Base-by-base conservation (phyloP, 2,888 invertebrate species). In the Agelastica alni region DNA sequence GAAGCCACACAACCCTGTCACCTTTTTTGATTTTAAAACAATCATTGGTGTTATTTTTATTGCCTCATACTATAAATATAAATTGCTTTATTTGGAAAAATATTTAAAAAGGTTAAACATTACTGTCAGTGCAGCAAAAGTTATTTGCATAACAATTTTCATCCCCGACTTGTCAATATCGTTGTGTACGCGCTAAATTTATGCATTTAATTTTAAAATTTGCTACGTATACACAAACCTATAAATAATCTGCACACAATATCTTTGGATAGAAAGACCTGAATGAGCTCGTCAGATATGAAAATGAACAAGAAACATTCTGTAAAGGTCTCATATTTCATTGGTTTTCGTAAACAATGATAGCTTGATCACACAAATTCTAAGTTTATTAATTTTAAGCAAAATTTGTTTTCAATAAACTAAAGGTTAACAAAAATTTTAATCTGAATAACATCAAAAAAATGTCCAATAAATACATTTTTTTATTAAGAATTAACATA, bases 261-360 rank as follows among this genome's bases (percentile, higher is more conserved):
- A 49, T 49, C 41, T 32, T 41, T 16, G 4, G 18, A 16, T 41
- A 22, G 16, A 18, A 42, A 30, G 32, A 16, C 32, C 13, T 22
- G 49, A 42, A 49, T 41, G 49, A 20, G 18, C 32, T 32, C 13
- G 22, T 13, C 13, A 41, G 49, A 49, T 51, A 45, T 44, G 47
- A 52, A 53, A 58, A 58, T 60, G 51, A 56, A 51, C 47, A 51
- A 41, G 43, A 36, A 53, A 53, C 56, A 55, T 59, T n/a, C 56
- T 59, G 51, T 47, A 46, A 42, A 39, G 31, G 37, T 34, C 44
- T 47, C 47, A 41, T 43, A 54, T 54, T 58, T 51, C 51, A 51
- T 48, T 22, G 37, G 45, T 43, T 16, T 20, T 36, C 28, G 28
- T 39, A 54, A 30, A 58, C 51, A 58, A 51, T 54, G 37, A 51